Evolutionary conservation across 2,888 invertebrate genomes (phyloP), one percentile per base, ranked within the genome.

Genomic region (Lordiphosa fenestrarum): DNA sequence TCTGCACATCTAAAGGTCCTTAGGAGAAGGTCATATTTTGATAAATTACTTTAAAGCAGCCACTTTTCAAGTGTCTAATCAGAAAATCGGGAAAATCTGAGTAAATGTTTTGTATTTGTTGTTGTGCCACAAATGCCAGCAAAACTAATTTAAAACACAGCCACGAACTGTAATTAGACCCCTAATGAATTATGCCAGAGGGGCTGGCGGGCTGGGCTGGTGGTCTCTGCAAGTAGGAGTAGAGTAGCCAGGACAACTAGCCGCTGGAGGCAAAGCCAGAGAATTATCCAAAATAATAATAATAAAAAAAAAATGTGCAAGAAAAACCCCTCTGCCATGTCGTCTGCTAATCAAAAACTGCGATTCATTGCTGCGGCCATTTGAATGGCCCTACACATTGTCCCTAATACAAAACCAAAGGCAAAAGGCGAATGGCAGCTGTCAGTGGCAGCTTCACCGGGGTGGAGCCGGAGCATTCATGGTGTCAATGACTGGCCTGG

Each of bases 271-370:
- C 30, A 30, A 30, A 37, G 9, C 49, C 36, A n/a, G 15, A 12
- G 15, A 30, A 30, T 30, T 30, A 30, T 30, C 30, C 30, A 30
- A 30, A 30, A 30, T 30, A 9, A 30, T 30, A 30, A 30, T 4
- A 30, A 10, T 15, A 15, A 30, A 30, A 10, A 30, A 30, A 30
- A 10, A 9, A 1, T 2, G 3, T 9, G 7, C 7, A 25, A 25
- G 25, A 7, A 25, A 25, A 49, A 35, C n/a, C n/a, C 38, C 12
- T 23, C 52, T 53, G 57, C 50, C 35, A 30, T 30, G 15, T 15
- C 39, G 56, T 58, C 50, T 60, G 72, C 71, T 77, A 81, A 77
- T 77, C 77, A 77, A 84, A 84, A 84, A 73, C 61, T 76, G 84
- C 74, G 73, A 73, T 81, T 81, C 77, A 77, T 81, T 68, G 69